phyloP scores from a whole-genome alignment of 2,113 vertebrate genomes.

The Tetraodon nigroviridis region DNA sequence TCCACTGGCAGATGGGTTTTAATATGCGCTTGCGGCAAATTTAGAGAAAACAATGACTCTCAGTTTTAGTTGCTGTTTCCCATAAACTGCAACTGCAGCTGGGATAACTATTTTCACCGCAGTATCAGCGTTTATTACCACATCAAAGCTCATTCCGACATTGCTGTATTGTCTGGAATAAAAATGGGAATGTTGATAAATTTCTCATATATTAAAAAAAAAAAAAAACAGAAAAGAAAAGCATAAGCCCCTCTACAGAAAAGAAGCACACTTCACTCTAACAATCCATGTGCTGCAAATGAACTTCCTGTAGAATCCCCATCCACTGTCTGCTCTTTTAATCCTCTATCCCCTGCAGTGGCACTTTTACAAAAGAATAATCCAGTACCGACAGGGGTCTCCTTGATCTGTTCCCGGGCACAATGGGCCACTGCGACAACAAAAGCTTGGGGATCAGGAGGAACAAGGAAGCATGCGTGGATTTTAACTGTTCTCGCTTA shows the following conservation, averaged over 20 bases:
- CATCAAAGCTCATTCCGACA: conserved; percentile 19
- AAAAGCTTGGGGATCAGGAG: conserved; percentile 67
- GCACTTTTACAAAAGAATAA: conserved; percentile 66
- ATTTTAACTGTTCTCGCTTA: conserved; percentile 69
- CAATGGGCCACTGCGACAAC: conserved; percentile 68
- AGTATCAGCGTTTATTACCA: too few species aligned
- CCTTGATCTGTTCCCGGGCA: conserved; percentile 66
- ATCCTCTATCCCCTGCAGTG: conserved; percentile 69
- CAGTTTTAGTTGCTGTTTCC: conserved; percentile 27
- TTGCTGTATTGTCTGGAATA: conserved; percentile 1
- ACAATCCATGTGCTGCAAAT: conserved; percentile 48
- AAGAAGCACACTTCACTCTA: conserved; percentile 23
- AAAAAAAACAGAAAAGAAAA: conserved; percentile 18
- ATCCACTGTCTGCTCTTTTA: conserved; percentile 67
- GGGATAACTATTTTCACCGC: conserved; percentile 15
- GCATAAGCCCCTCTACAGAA: conserved; percentile 24
- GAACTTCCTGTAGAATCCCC: conserved; percentile 61
- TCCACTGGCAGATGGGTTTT: conserved; percentile 5
- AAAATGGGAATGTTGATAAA: conserved; percentile 8
- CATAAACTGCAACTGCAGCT: conserved; percentile 26
- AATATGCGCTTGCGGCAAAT: conserved; percentile 19
- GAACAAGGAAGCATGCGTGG: conserved; percentile 63
- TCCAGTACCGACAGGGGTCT: conserved; percentile 67
- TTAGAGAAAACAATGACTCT: conserved; percentile 26
- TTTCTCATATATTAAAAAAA: background rate